These are phyloP conservation scores for Crypturellus tataupa DNA, from an alignment of 2,797 vertebrate genomes.

Conservation along the genomic window DNA sequence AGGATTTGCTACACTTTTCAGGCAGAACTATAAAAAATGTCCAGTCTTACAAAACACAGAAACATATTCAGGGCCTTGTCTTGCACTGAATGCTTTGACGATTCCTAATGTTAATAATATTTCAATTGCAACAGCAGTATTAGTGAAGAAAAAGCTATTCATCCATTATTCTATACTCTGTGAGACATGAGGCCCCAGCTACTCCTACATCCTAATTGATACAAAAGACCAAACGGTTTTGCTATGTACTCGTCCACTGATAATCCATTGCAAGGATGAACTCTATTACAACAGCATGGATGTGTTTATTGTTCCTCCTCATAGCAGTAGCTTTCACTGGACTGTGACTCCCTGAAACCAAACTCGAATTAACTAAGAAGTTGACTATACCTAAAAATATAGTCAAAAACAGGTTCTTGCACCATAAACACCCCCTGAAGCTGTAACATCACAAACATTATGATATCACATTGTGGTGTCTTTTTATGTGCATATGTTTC, in stretches of 20 bases:
- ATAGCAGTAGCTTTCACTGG: neutral
- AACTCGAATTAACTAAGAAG: neutral
- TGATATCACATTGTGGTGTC: neutral
- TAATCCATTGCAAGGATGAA: neutral
- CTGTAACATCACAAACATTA: neutral
- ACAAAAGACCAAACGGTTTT: neutral
- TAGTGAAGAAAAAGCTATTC: neutral
- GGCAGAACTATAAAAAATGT: neutral
- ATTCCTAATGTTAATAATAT: neutral
- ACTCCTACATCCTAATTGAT: neutral
- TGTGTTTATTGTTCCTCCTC: neutral
- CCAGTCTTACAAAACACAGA: neutral
- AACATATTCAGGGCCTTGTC: neutral
- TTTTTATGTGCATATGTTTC: conserved; percentile 25
- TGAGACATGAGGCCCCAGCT: neutral
- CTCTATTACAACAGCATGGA: neutral
- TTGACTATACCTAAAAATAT: neutral
- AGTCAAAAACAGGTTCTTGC: neutral
- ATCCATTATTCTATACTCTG: neutral
- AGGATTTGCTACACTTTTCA: neutral
- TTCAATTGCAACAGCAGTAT: neutral
- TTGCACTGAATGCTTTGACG: neutral
- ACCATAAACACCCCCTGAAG: neutral
- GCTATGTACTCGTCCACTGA: neutral
- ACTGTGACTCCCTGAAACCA: neutral